Evolutionary conservation across 2,888 invertebrate species (phyloP), one percentile per base, ranked within the genome.

Genomic region (Hofmannophila pseudospretella): DNA sequence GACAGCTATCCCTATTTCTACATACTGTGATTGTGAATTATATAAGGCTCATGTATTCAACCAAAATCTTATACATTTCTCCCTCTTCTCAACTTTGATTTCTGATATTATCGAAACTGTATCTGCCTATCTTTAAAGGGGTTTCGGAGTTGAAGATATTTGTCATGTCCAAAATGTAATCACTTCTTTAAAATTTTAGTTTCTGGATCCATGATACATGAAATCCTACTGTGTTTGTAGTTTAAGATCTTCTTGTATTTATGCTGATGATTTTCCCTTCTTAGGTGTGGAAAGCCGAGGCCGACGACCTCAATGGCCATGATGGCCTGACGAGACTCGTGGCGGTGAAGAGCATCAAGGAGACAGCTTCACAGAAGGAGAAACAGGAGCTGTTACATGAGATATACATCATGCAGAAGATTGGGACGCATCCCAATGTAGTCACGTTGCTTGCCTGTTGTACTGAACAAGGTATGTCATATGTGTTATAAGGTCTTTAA

Each of bases 261-360:
- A n/a, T 34, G n/a, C 7, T 23, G 3, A 23, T 8, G 7, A 8
- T 23, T 12, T 27, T 5, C 27, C n/a, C n/a, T n/a, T n/a, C n/a
- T n/a, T n/a, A 94, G 89, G 94, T 95, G 10, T 94, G 94, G 93
- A 94, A 94, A 75, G 95, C 94, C 2, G 94, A 95, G 71, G 94
- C 94, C 0, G 93, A 94, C 53, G 94, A 94, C 58, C 80, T 94
- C 38, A 91, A 91, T 31, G 93, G 93, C 0, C 93, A 93, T 58
- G 90, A 92, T 47, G 93, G 93, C 0, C 88, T 93, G 42, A 94
- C 94, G 11, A 86, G 94, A 39, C 89, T 93, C 43, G 95, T 95
- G n/a, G 95, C 95, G 3, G 95, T 95, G 4, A 95, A 95, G 71
- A 94, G 92, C 7, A 92, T 94, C 36, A 93, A 94, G 61, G 93